Evolutionary conservation across 2,888 invertebrate species (phyloP).

Genomic region (Caradrina kadenii): DNA sequence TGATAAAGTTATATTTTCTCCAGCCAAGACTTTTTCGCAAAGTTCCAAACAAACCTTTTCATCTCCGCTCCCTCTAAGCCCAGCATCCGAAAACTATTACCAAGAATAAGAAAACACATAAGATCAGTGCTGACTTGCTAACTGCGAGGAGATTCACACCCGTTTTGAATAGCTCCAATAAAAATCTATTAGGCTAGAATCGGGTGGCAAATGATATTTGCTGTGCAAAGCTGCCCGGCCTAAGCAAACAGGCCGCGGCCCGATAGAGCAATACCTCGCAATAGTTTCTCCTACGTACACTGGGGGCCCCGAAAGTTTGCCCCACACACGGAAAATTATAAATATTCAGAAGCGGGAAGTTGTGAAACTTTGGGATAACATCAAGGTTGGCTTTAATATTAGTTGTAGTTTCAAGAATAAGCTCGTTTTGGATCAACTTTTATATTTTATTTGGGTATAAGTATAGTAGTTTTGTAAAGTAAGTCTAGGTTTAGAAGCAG

Average conservation of each 20-base stretch:
- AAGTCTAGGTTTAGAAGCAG: neutral
- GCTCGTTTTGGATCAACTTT: neutral
- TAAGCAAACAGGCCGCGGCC: slow-evolving; percentile 74
- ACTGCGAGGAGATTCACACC: slow-evolving; percentile 50
- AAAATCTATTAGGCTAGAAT: slow-evolving; percentile 75
- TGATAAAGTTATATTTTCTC: neutral
- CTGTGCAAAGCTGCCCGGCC: slow-evolving; percentile 71
- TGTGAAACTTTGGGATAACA: slow-evolving; percentile 33
- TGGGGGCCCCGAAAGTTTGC: slow-evolving; percentile 49
- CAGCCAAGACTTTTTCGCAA: neutral
- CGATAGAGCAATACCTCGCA: slow-evolving; percentile 74
- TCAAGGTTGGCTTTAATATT: slow-evolving; percentile 51
- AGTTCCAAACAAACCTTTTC: slow-evolving; percentile 12
- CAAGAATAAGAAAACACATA: slow-evolving; percentile 48
- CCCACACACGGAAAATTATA: slow-evolving; percentile 51
- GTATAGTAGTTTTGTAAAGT: slow-evolving; percentile 8
- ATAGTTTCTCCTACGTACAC: slow-evolving; percentile 68
- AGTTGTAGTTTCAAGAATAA: slow-evolving; percentile 47
- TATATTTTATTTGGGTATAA: neutral
- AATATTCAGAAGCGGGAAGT: slow-evolving; percentile 55
- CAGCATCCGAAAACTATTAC: slow-evolving; percentile 38
- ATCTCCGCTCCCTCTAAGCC: slow-evolving; percentile 1
- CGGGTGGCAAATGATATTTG: slow-evolving; percentile 79
- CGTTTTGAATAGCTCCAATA: slow-evolving; percentile 71
- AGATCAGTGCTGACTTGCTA: slow-evolving; percentile 45